Conservation (phyloP, 2,888 invertebrate genomes). For the Cristatella mucedo region DNA sequence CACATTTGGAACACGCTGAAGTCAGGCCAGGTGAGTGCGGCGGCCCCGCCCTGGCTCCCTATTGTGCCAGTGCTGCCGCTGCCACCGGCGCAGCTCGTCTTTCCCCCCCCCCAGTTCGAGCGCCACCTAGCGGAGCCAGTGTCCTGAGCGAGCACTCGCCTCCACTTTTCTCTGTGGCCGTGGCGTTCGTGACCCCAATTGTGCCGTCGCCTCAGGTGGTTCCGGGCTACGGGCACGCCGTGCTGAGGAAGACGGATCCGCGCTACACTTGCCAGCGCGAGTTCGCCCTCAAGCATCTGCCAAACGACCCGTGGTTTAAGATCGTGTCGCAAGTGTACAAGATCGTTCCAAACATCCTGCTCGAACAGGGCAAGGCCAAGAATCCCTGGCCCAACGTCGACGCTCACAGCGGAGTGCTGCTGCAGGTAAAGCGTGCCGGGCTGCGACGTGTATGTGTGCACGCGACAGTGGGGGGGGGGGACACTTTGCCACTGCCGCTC, state of each 20-base stretch:
- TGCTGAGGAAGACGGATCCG: conserved; percentile 83
- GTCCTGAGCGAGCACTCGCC: neutral
- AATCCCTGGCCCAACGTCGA: conserved; percentile 98
- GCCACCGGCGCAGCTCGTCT: neutral
- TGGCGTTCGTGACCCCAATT: no score
- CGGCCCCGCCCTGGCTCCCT: no score
- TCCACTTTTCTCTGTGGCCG: neutral
- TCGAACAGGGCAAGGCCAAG: conserved; percentile 85
- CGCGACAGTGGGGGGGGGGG: no score
- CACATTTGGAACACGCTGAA: conserved; percentile 94
- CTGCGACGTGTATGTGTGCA: no score
- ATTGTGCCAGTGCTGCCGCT: neutral
- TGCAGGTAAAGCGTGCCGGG: no score
- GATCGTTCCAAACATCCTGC: conserved; percentile 74
- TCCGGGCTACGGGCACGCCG: conserved; percentile 90
- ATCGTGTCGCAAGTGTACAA: conserved; percentile 77
- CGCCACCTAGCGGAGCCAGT: neutral
- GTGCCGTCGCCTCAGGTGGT: conserved; percentile 51
- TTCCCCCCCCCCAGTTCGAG: neutral
- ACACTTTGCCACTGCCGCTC: no score
- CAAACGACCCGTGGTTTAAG: conserved; percentile 77
- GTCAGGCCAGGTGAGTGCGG: conserved; percentile 53
- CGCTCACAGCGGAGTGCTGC: conserved; percentile 80
- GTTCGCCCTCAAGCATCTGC: conserved; percentile 79
- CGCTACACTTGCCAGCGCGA: conserved; percentile 80